Evolutionary conservation across 2,888 invertebrate species (phyloP).

Genomic region (Tenthredo amoena): DNA sequence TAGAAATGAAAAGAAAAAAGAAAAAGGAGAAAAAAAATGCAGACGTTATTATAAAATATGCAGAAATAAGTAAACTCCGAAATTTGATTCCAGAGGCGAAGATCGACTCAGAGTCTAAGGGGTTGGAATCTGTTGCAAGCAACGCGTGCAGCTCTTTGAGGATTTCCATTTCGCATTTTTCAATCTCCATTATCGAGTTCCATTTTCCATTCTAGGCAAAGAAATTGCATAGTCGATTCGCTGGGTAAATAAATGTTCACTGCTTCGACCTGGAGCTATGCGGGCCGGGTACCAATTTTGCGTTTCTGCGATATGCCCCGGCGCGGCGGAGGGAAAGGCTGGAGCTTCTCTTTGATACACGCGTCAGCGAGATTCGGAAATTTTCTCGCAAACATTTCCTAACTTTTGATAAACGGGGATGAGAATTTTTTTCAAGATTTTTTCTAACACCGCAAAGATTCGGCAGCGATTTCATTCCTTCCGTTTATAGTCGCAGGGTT

Average conservation of each 20-base stretch:
- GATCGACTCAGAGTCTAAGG: neutral
- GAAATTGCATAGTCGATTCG: conserved; percentile 32
- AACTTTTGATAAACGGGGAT: neutral
- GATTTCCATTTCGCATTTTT: neutral
- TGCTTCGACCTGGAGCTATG: neutral
- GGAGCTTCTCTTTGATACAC: neutral
- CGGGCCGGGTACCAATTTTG: neutral
- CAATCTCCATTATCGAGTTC: conserved; percentile 15
- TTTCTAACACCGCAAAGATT: neutral
- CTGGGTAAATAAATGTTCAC: conserved; percentile 20
- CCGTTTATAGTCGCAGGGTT: neutral
- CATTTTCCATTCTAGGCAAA: neutral
- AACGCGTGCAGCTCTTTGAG: neutral
- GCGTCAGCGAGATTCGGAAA: neutral
- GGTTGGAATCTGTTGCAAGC: conserved; percentile 7
- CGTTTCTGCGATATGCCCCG: neutral
- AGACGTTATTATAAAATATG: neutral
- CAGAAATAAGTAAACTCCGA: neutral
- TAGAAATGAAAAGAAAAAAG: neutral
- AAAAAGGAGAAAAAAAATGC: neutral
- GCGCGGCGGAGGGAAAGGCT: neutral
- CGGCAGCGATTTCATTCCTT: neutral
- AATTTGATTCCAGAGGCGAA: neutral
- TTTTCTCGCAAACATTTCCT: neutral
- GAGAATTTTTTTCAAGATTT: neutral